These are phyloP conservation scores for Herminia tarsipennalis DNA, from an alignment of 2,888 invertebrate genomes.

Conservation along the genomic window DNA sequence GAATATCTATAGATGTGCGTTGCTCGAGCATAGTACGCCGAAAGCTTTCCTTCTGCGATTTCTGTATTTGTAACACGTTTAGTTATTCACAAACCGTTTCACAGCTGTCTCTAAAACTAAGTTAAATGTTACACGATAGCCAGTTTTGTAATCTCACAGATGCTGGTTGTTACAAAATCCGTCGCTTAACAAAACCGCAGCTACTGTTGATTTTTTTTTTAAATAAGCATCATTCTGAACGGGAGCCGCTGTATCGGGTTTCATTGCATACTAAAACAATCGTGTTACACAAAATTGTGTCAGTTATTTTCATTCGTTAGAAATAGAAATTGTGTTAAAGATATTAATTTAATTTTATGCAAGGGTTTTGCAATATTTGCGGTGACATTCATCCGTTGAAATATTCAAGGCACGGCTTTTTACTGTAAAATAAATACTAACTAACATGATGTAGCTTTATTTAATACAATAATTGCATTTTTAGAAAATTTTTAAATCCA, in stretches of 20 bases:
- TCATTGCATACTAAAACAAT: constrained; percentile 53
- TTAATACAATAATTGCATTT: no score
- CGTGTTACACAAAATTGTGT: constrained; percentile 46
- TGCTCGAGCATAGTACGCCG: no score
- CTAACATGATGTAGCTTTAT: no score
- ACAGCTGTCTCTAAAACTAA: constrained; percentile 9
- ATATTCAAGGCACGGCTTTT: no score
- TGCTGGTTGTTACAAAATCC: constrained; percentile 27
- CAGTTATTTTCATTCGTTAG: constrained; percentile 47
- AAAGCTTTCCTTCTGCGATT: no score
- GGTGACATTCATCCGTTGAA: no score
- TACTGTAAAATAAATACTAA: no score
- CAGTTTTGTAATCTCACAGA: constrained; percentile 27
- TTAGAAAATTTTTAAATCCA: no score
- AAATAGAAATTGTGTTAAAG: constrained; percentile 22
- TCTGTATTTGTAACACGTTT: no score
- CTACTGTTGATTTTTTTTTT: constrained; percentile 28
- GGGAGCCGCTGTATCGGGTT: constrained; percentile 41
- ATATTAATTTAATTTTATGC: constrained; percentile 4
- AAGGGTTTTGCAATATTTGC: no score
- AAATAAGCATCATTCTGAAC: constrained; percentile 37
- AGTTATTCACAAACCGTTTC: background rate
- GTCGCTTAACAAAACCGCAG: constrained; percentile 17
- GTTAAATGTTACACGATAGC: constrained; percentile 15
- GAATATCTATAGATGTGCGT: no score